Evolutionary conservation across 2,113 vertebrate genomes (phyloP).

Genomic region (Empidonax traillii): DNA sequence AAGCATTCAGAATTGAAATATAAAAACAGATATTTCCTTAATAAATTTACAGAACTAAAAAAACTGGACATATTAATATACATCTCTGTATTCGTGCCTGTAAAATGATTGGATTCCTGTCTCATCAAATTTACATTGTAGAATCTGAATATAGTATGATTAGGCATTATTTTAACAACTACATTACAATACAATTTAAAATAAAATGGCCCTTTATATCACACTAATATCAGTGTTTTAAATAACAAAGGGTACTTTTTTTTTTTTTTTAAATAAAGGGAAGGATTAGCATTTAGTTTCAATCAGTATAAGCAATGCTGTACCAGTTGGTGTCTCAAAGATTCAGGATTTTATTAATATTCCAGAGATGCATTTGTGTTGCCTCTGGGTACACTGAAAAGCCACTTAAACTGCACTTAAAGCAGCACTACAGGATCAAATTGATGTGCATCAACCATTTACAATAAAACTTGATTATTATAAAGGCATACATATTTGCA

Average conservation of each 20-base stretch:
- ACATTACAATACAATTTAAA: slow-evolving; percentile 84
- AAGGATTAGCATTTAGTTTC: slow-evolving; percentile 86
- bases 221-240: slow-evolving; percentile 84
- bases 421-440: slow-evolving; percentile 88
- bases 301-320: slow-evolving; percentile 79
- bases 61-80: slow-evolving; percentile 73
- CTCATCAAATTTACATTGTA: slow-evolving; percentile 84
- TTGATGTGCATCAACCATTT: slow-evolving; percentile 87
- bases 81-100: slow-evolving; percentile 59
- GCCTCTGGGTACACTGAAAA: slow-evolving; percentile 87
- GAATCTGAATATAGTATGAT: slow-evolving; percentile 82
- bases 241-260: slow-evolving; percentile 82
- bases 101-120: slow-evolving; percentile 74
- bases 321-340: slow-evolving; percentile 85
- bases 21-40: slow-evolving; percentile 59
- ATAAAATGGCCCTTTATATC: slow-evolving; percentile 80
- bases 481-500: slow-evolving; percentile 88
- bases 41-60: slow-evolving; percentile 73
- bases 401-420: slow-evolving; percentile 88
- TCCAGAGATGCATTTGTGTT: slow-evolving; percentile 85
- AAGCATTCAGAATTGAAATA: slow-evolving; percentile 49
- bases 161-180: slow-evolving; percentile 84
- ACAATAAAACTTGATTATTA: slow-evolving; percentile 90
- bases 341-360: slow-evolving; percentile 88
- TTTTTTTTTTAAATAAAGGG: slow-evolving; percentile 71